Conservation (phyloP, 1,140 invertebrate genomes). For the Cylas formicarius region DNA sequence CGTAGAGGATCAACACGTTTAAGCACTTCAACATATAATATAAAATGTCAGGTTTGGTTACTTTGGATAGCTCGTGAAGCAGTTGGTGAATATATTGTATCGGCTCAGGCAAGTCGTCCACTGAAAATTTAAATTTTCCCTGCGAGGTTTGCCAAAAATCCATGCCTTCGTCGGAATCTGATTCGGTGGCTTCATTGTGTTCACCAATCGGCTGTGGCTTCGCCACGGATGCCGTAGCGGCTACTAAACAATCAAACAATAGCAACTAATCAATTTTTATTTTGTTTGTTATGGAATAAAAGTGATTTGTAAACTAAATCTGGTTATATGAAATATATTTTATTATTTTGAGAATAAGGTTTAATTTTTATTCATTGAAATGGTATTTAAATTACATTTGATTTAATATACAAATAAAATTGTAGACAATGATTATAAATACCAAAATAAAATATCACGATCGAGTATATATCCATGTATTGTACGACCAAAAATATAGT, state of each 20-base stretch:
- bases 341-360: too few species aligned
- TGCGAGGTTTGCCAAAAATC: slow-evolving; percentile 88
- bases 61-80: slow-evolving; percentile 72
- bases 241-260: slow-evolving; percentile 42
- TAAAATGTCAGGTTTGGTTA: slow-evolving; percentile 85
- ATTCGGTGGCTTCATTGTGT: slow-evolving; percentile 58
- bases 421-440: too few species aligned
- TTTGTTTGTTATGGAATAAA: too few species aligned
- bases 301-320: too few species aligned
- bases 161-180: slow-evolving; percentile 59
- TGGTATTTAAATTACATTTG: too few species aligned
- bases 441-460: too few species aligned
- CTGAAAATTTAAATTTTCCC: slow-evolving; percentile 84
- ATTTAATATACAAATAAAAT: too few species aligned
- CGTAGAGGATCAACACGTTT: slow-evolving; percentile 86
- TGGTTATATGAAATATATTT: too few species aligned
- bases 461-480: too few species aligned
- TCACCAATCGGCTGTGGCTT: slow-evolving; percentile 55
- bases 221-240: slow-evolving; percentile 56
- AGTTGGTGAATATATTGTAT: slow-evolving; percentile 88
- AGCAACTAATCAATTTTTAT: background rate
- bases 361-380: too few species aligned
- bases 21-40: slow-evolving; percentile 91
- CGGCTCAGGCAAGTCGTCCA: slow-evolving; percentile 87
- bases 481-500: too few species aligned